These are phyloP conservation scores for Neomonachus schauinslandi DNA, from an alignment of 2,113 vertebrate species.

Conservation along the genomic window DNA sequence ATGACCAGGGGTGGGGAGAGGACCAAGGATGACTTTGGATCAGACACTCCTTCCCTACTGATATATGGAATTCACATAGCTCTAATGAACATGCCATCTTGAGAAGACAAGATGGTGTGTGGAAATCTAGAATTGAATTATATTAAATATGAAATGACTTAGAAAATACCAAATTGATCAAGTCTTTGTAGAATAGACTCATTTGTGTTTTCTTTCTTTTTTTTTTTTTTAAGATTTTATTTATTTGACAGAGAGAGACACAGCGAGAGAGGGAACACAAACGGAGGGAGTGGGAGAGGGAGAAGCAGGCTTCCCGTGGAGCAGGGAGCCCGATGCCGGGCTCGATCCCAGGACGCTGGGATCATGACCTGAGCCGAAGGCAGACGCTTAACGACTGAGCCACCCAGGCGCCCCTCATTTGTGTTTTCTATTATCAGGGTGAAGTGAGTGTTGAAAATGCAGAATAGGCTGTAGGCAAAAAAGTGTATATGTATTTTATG, in stretches of 20 bases:
- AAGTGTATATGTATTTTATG: background rate
- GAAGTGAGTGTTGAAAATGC: background rate
- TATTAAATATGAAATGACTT: background rate
- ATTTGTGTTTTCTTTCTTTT: background rate
- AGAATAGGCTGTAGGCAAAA: background rate
- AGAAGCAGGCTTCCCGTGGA: too few species aligned
- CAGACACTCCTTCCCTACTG: background rate
- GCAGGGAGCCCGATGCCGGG: too few species aligned
- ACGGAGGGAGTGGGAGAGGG: too few species aligned
- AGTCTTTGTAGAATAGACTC: background rate
- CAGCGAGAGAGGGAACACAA: too few species aligned
- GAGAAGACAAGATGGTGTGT: background rate
- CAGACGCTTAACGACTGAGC: too few species aligned
- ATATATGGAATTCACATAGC: background rate
- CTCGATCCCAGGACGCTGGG: too few species aligned
- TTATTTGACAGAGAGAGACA: too few species aligned
- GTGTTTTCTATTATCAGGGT: background rate
- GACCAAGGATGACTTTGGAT: background rate
- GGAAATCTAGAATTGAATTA: background rate
- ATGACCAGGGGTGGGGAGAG: background rate
- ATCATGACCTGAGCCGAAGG: too few species aligned
- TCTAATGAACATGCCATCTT: background rate
- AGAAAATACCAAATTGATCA: background rate
- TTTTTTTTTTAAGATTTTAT: too few species aligned
- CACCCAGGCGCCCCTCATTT: too few species aligned